Evolutionary conservation across 92 coral and sea anemone genomes (phyloP).

Genomic region (Porites lobata): DNA sequence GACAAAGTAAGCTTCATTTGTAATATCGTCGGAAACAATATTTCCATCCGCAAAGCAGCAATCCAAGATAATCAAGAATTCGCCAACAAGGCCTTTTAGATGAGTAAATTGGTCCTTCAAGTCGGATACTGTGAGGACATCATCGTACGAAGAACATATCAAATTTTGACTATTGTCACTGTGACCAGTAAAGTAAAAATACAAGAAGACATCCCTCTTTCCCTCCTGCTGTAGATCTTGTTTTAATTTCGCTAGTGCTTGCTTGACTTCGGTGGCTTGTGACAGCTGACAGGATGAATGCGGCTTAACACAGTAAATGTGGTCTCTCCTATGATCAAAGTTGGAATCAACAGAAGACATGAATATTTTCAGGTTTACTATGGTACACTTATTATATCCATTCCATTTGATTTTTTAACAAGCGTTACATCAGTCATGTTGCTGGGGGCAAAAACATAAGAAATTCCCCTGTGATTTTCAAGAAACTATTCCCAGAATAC

Average conservation of each 20-base stretch:
- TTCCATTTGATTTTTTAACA: no score
- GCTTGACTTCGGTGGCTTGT: neutral
- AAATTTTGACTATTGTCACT: slow-evolving; percentile 37
- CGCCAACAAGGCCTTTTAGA: slow-evolving; percentile 9
- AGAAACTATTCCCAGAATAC: no score
- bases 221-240: neutral
- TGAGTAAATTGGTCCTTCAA: neutral
- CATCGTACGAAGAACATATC: slow-evolving; percentile 34
- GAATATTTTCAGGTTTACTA: neutral
- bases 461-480: no score
- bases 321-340: slow-evolving; percentile 19
- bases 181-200: slow-evolving; percentile 50
- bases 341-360: neutral
- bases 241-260: neutral
- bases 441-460: no score
- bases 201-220: slow-evolving; percentile 34
- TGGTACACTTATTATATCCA: neutral
- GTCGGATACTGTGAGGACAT: slow-evolving; percentile 18
- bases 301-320: slow-evolving; percentile 25
- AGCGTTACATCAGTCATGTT: no score
- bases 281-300: neutral
- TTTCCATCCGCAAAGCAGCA: slow-evolving; percentile 50
- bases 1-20: slow-evolving; percentile 2
- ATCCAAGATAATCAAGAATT: slow-evolving; percentile 36
- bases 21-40: slow-evolving; percentile 12